Conservation (phyloP, 2,797 vertebrate genomes). For the Protosalanx chinensis region DNA sequence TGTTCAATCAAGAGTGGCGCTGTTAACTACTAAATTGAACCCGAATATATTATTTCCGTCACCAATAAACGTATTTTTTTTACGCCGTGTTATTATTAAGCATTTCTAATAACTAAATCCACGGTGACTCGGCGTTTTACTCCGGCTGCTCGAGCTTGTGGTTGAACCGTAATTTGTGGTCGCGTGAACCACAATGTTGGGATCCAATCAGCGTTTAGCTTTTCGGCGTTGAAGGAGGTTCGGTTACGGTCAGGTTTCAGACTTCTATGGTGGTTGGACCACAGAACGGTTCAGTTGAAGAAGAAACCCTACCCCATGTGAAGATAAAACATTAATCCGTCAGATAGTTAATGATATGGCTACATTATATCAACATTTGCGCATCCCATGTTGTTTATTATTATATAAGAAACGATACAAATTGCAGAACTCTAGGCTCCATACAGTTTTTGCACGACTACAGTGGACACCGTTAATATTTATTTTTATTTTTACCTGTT, state of each 20-base stretch:
- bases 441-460: no score
- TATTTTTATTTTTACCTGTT: no score
- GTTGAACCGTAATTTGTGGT: constrained; percentile 9
- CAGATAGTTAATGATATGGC: not conserved
- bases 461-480: no score
- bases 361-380: not conserved
- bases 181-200: not conserved
- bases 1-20: constrained; percentile 57
- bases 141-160: not conserved
- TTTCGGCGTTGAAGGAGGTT: no score
- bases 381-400: not conserved
- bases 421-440: not conserved
- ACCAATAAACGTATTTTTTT: not conserved
- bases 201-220: constrained; percentile 16
- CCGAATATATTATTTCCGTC: constrained; percentile 30
- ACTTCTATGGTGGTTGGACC: not conserved
- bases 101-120: not conserved
- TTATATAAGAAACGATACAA: not conserved
- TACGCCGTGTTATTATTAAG: not conserved
- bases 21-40: constrained; percentile 61
- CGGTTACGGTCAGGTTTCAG: constrained; percentile 4
- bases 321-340: not conserved
- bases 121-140: constrained; percentile 9
- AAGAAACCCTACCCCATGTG: not conserved
- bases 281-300: not conserved